Conservation (phyloP, 2,888 invertebrate species). For the Spilarctia lutea region DNA sequence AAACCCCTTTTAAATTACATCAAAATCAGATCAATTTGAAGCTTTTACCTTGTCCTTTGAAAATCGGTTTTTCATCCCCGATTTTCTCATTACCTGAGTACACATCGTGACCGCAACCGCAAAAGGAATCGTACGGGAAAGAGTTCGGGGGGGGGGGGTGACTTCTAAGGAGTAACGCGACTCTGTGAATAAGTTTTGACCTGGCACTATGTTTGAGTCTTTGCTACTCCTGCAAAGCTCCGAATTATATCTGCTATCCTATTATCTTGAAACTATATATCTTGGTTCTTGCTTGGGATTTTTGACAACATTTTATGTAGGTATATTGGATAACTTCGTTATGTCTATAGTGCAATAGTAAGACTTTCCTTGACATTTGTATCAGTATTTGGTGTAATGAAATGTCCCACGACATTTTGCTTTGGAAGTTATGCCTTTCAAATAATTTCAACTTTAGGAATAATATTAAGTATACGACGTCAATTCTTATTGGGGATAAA, state of each 20-base stretch:
- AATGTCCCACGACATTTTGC: neutral
- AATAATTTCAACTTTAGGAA: neutral
- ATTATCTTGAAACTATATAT: conserved; percentile 34
- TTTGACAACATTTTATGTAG: conserved; percentile 6
- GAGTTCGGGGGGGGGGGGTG: neutral
- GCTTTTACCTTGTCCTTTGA: conserved; percentile 38
- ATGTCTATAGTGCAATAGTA: neutral
- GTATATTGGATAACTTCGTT: conserved; percentile 13
- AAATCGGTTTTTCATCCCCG: conserved; percentile 40
- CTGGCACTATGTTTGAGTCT: conserved; percentile 53
- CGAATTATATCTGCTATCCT: conserved; percentile 45
- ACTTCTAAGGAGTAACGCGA: conserved; percentile 54
- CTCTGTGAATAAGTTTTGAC: conserved; percentile 73
- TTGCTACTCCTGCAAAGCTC: conserved; percentile 42
- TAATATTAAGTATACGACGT: neutral
- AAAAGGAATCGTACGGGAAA: neutral
- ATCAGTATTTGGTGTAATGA: neutral
- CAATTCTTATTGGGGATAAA: neutral
- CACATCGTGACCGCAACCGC: conserved; percentile 54
- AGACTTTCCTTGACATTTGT: too few relatives aligned
- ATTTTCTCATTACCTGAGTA: conserved; percentile 53
- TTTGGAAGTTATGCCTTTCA: neutral
- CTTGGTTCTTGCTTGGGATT: conserved; percentile 21
- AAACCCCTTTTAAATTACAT: conserved; percentile 35
- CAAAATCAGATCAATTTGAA: conserved; percentile 37